Evolutionary conservation across 2,888 invertebrate genomes (phyloP), one percentile per base, ranked within the genome.

Genomic region (Drosophila eohydei): DNA sequence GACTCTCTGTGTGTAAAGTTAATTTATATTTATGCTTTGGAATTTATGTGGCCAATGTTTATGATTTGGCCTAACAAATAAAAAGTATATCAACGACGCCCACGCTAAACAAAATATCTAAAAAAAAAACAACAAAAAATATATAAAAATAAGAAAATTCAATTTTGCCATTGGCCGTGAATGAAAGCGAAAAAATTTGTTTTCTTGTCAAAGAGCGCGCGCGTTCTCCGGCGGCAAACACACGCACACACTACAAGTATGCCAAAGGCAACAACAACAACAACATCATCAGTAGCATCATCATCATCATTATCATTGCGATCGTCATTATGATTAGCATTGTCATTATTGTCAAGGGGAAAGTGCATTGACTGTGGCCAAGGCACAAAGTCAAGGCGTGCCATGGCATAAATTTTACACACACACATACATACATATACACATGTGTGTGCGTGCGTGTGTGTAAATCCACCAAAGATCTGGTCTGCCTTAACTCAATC

Each of bases 41-140:
- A 59, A 74, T 78, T 78, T 71, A 69, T 83, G 81, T 55, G 75
- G 38, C 60, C 67, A 64, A 73, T 66, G 74, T 75, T 85, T 83
- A 85, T 84, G 71, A 65, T 73, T 28, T 54, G 40, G 38, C 51
- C 61, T 65, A 30, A 34, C 56, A 56, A 75, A 79, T 64, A 60
- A 65, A 59, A 48, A 64, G 44, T 63, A 55, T 66, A 75, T 75
- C 61, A 78, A 51, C 51, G 54, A 61, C 59, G 62, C 77, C 78
- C 70, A 77, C 77, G 11, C 28, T 16, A 40, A 56, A 50, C 26
- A 44, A 64, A 67, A 57, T 41, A 65, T 48, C 12, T 28, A 64
- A 43, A 48, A 48, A 48, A 21, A 21, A 21, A 1, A 30, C 48
- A 34, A 51, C 7, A 36, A 36, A 7, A 34, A 12, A 8, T 32